Evolutionary conservation across 2,888 invertebrate genomes (phyloP), one percentile per base, ranked within the genome.

Genomic region (Drosophila flavopinicola): DNA sequence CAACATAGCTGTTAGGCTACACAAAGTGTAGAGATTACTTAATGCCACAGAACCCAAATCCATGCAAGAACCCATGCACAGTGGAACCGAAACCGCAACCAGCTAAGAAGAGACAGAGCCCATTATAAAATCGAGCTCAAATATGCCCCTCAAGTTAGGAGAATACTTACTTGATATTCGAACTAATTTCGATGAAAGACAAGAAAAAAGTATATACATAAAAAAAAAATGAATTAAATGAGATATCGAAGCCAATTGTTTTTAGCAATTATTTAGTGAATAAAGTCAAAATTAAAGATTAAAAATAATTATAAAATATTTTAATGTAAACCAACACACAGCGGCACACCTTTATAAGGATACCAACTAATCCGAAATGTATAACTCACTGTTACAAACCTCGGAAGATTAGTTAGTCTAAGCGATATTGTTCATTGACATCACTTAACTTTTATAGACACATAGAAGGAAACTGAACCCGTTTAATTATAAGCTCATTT

Each of bases 201-300:
- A 33, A 41, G 25, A 38, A 30, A n/a, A 3, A 24, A 37, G 35
- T 6, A 3, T 10, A 20, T 33, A 39, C 37, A 30, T 25, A 44
- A 56, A 13, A 13, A 47, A 27, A 44, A 25, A 49, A 27, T 38
- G 51, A 67, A 51, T 66, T 77, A 54, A 72, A 52, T 63, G 66
- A 78, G 68, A 66, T 72, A 83, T 78, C 83, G 80, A 85, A 85
- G 88, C 86, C 86, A 87, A 87, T 88, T 87, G 86, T 87, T 85
- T 70, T 78, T 83, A 86, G 85, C 85, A 87, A 87, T 87, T 87
- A 85, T 78, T 74, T 73, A 75, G 58, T 24, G 64, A 52, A 53
- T 51, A 70, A 66, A 61, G 45, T 59, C 44, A 65, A 67, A 69
- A 67, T 39, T 42, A 60, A 52, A 59, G n/a, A 53, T 33, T 58